phyloP scores from a whole-genome alignment of 2,797 vertebrate species.

The Myotis vivesi region DNA sequence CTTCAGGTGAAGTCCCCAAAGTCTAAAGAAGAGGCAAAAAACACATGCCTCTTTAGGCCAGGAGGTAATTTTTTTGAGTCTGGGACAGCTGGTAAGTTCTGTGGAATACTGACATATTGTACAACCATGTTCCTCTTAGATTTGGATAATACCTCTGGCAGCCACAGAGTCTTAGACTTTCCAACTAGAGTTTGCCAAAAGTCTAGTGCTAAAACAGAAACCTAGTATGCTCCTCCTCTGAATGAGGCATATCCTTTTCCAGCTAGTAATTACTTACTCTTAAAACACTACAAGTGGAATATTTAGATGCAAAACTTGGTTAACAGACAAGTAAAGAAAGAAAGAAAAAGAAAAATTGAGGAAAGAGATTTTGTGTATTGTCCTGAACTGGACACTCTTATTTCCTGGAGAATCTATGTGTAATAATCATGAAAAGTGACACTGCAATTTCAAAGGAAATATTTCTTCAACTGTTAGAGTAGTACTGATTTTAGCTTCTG shows the following conservation, averaged over 20 bases:
- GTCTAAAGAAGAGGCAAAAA: background rate
- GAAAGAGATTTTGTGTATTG: slow-evolving; percentile 66
- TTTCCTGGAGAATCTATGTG: slow-evolving; percentile 61
- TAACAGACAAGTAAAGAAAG: slow-evolving; percentile 66
- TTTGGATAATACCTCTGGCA: slow-evolving; percentile 41
- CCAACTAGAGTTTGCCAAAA: slow-evolving; percentile 40
- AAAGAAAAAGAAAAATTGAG: slow-evolving; percentile 70
- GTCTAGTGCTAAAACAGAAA: slow-evolving; percentile 42
- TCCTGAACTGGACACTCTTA: slow-evolving; percentile 56
- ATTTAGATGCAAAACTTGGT: slow-evolving; percentile 59
- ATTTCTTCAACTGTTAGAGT: slow-evolving; percentile 69
- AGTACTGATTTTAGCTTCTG: slow-evolving; percentile 67
- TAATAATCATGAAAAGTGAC: slow-evolving; percentile 68
- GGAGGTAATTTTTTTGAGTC: slow-evolving; percentile 45
- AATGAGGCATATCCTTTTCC: slow-evolving; percentile 16
- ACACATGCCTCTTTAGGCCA: background rate
- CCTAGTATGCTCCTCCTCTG: background rate
- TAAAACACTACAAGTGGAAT: slow-evolving; percentile 33
- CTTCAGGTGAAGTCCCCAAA: background rate
- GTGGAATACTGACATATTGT: slow-evolving; percentile 44
- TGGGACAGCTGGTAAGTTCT: slow-evolving; percentile 47
- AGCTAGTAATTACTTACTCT: slow-evolving; percentile 28
- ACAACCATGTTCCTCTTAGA: slow-evolving; percentile 31
- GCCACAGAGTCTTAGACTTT: slow-evolving; percentile 25
- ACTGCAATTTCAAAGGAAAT: slow-evolving; percentile 74